Conservation (phyloP, 2,797 vertebrate species). For the Hafferia zeledoni region DNA sequence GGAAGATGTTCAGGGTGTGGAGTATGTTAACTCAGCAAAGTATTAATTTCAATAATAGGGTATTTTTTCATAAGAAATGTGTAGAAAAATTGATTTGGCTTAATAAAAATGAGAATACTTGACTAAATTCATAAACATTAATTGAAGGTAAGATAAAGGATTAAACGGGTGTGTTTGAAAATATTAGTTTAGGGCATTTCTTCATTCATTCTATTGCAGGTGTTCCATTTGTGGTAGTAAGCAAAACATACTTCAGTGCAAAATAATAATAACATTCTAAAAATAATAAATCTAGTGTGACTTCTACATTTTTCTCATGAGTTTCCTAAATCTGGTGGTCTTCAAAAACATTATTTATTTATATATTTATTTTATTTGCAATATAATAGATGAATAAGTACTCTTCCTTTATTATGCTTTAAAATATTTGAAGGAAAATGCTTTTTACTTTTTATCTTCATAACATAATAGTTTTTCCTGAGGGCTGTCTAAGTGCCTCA, state of each 20-base stretch:
- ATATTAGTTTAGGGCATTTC: not conserved
- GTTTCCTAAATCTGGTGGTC: not conserved
- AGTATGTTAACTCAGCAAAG: not conserved
- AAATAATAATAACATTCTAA: not conserved
- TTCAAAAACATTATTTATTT: not conserved
- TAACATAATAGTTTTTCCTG: not conserved
- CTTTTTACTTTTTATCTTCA: not conserved
- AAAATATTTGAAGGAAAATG: not conserved
- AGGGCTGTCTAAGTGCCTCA: not conserved
- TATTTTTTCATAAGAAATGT: not conserved
- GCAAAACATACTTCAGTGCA: not conserved
- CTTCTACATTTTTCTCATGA: not conserved
- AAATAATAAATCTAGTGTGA: not conserved
- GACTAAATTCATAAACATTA: not conserved
- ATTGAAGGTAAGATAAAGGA: not conserved
- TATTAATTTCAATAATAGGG: not conserved
- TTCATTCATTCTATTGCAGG: not conserved
- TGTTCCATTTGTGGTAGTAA: not conserved
- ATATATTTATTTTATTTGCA: not conserved
- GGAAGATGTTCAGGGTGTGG: not conserved
- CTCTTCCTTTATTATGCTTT: not conserved
- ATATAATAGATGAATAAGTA: not conserved
- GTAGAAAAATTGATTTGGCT: not conserved
- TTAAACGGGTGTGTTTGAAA: not conserved
- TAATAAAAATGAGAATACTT: not conserved